Evolutionary conservation across 1,140 invertebrate species (phyloP).

Genomic region (Euura lappo): DNA sequence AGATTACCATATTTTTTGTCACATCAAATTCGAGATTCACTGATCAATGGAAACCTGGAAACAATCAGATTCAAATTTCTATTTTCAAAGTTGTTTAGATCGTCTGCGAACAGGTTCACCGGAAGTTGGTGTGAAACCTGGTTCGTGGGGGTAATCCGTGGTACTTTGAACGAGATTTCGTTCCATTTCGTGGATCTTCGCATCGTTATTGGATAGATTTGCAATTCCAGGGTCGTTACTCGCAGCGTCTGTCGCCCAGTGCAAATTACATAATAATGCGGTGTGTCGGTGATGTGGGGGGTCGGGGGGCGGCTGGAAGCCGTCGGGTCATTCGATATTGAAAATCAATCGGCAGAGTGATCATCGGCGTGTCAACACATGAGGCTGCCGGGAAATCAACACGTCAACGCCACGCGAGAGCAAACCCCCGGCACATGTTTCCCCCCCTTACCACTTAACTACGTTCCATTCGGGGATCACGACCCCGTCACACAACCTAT

Average conservation of each 20-base stretch:
- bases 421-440: background rate
- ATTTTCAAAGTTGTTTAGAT: no score
- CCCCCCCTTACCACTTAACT: background rate
- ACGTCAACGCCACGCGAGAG: background rate
- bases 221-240: constrained; percentile 4
- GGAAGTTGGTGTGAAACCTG: no score
- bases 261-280: constrained; percentile 5
- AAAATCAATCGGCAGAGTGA: constrained; percentile 7
- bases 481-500: background rate
- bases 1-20: no score
- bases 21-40: no score
- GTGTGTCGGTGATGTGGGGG: background rate
- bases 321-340: background rate
- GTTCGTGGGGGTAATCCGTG: no score
- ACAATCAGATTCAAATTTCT: no score
- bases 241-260: background rate
- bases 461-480: background rate
- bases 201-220: background rate
- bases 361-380: constrained; percentile 2
- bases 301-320: background rate
- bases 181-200: background rate
- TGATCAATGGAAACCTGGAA: no score
- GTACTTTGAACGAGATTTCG: no score
- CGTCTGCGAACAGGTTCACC: no score
- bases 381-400: constrained; percentile 1